Evolutionary conservation across 1,140 invertebrate species (phyloP), one percentile per base, ranked within the genome.

Genomic region (Aphidius ervi): DNA sequence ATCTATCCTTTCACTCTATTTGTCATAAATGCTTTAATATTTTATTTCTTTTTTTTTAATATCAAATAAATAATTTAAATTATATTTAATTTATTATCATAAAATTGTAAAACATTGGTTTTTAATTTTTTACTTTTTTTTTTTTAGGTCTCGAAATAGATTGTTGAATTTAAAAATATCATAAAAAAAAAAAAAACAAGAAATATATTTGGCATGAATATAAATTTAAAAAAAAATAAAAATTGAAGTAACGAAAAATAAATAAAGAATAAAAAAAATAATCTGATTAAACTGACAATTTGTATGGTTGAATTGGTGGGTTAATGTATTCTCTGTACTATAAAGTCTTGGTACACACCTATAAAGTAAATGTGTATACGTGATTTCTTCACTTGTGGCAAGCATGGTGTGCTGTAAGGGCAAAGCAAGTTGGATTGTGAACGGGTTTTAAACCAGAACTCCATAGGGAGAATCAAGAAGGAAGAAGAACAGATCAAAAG

Each of bases 401-500:
- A 31, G 23, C 4, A 31, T 31, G 23, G 23, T 31, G 23, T 31
- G 23, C 23, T 31, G 23, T 31, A 31, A 31, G 23, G 23, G 23
- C 23, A 31, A 31, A 31, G 23, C 23, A 31, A 31, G 23, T 31
- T 31, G 31, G 42, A 41, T 48, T 43, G 7, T 7, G 16, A 55
- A 40, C 40, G 46, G 46, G 47, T 58, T 39, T 39, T 40, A 50
- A 50, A 58, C 56, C 56, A 58, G 46, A 58, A 58, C 47, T 23
- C 43, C 37, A 57, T n/a, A 70, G 70, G 41, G 23, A 31, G 23
- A 31, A 31, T 31, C 23, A 31, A 53, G 59, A 16, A 46, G 46
- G 46, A 50, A 72, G 54, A 69, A 68, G 69, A 68, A 61, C 63
- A 59, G 54, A 58, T 9, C 53, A 43, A 63, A 43, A 52, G 59